Evolutionary conservation across 2,888 invertebrate species (phyloP).

Genomic region (Nephrocerus scutellatus): DNA sequence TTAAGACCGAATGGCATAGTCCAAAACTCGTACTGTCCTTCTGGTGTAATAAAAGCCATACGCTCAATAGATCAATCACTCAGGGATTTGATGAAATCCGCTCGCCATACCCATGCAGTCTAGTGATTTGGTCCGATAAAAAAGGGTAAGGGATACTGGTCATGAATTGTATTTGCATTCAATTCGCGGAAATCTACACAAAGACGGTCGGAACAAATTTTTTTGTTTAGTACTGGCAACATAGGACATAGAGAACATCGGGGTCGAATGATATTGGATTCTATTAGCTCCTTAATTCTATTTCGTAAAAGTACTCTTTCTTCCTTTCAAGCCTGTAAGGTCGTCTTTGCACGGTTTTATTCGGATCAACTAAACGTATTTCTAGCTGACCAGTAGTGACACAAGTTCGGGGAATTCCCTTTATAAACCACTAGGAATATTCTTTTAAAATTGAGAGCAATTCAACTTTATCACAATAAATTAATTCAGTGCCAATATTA

Average conservation of each 20-base stretch:
- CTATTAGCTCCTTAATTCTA: conserved; percentile 8
- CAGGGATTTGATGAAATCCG: conserved; percentile 14
- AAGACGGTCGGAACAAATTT: conserved; percentile 6
- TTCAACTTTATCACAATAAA: neutral
- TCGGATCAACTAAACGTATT: conserved; percentile 10
- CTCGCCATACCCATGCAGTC: conserved; percentile 13
- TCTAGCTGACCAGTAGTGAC: conserved; percentile 9
- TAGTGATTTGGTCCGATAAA: conserved; percentile 12
- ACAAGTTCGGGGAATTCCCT: conserved; percentile 4
- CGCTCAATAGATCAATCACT: conserved; percentile 12
- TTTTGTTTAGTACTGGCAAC: conserved; percentile 7
- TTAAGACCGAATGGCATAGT: conserved; percentile 13
- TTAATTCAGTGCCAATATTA: conserved; percentile 1
- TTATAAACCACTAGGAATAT: conserved; percentile 2
- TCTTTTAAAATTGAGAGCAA: conserved; percentile 5
- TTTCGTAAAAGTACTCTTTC: conserved; percentile 6
- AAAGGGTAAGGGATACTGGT: conserved; percentile 8
- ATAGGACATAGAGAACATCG: conserved; percentile 11
- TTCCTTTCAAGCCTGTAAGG: conserved; percentile 4
- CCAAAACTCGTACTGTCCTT: conserved; percentile 13
- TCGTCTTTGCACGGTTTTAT: conserved; percentile 7
- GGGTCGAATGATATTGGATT: conserved; percentile 4
- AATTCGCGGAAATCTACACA: conserved; percentile 8
- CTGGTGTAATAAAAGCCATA: conserved; percentile 14
- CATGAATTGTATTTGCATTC: conserved; percentile 5